Base-by-base conservation (phyloP, 2,113 vertebrate species). In the Sylvicapra grimmia region DNA sequence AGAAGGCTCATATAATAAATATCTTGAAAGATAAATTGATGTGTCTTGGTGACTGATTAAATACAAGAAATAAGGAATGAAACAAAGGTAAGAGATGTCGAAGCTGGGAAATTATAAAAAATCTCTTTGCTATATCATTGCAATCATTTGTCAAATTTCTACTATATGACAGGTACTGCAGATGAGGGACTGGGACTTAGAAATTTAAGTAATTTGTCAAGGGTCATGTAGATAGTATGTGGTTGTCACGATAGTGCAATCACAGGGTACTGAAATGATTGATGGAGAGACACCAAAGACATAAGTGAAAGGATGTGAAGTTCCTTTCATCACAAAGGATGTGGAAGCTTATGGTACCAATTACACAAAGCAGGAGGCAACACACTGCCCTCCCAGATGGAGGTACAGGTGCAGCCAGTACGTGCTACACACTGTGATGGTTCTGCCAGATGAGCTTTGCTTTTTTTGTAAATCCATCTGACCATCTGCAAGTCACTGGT, bases 291-390 rank as follows among this genome's bases (percentile, higher is more conserved):
- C n/a, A 89, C 87, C 91, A 65, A 53, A 92, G 86, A 51, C 88
- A 11, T 94, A 53, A 89, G 65, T 85, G 95, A 92, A 90, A 89
- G 96, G 93, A 85, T 58, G 61, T 86, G 87, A 86, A 47, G 83
- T 96, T 83, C 87, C 95, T 97, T 80, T 97, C 85, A 91, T 93
- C 82, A 79, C 86, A 54, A 61, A 93, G 89, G 93, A 91, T 61
- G 51, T 79, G 49, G 93, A 61, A 54, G 19, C 93, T 84, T 93
- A 93, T 95, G 94, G 96, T 72, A 79, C 97, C 94, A 96, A 93
- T 97, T 96, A 90, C n/a, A 90, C 54, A 68, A 65, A 80, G 89
- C 49, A 36, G 92, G 86, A 80, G 90, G 86, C 90, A n/a, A 10
- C 14, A 2, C 4, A 14, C 68, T 29, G 31, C 10, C 9, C 3